Evolutionary conservation across 1,140 invertebrate species (phyloP), one percentile per base, ranked within the genome.

Genomic region (Cecropterus lyciades): DNA sequence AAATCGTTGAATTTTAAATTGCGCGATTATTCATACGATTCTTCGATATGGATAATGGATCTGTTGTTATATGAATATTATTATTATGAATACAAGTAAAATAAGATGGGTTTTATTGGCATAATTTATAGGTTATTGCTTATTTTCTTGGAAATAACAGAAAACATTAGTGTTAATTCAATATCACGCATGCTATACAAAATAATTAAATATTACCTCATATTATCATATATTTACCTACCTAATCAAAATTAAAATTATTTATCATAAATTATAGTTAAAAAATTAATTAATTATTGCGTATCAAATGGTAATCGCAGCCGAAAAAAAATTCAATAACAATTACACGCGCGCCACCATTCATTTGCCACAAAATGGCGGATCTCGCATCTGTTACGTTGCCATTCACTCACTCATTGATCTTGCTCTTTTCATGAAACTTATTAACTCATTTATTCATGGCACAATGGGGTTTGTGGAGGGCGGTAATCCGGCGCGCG

Each of bases 391-490:
- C 59, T 63, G 59, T 63, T 63, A 63, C 59, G 59, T 43, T 52
- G 59, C 46, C 59, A 63, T 63, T 63, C 59, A 63, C 48, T 51
- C 59, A 30, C 42, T 63, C 59, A 63, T 63, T 63, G 46, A 52
- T 63, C 59, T 63, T 63, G 59, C 59, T 63, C 59, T 63, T 63
- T 62, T 62, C 59, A 62, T 62, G 48, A 49, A 49, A 62, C 27
- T 62, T 62, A 62, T 62, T 62, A 62, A 62, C 59, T 62, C 59
- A 62, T 62, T 62, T 62, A 62, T 62, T 62, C 59, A 62, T 51
- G n/a, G 16, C 30, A 62, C 59, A 62, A 62, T 62, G 59, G 59
- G 59, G 59, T 45, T 37, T 17, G 59, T 16, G 57, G 59, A 62
- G 59, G 59, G 46, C 59, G 27, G 57, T 62, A 62, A 62, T 62